phyloP scores from a whole-genome alignment of 2,888 invertebrate species.

The Pandemis corylana region DNA sequence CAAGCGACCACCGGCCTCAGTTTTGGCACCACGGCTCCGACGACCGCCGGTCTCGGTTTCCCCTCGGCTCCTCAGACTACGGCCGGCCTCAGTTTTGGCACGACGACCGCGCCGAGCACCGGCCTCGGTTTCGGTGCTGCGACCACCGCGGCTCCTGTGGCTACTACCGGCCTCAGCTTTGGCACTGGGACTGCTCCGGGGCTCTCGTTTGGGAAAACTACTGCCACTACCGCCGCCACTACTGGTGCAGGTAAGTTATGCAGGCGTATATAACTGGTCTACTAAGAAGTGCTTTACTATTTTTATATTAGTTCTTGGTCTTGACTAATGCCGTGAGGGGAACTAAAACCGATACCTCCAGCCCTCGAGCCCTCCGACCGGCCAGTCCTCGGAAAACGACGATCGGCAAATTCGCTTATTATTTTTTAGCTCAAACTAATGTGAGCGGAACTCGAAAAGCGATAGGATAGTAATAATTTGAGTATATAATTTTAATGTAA shows the following conservation, averaged over 20 bases:
- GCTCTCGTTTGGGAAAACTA: constrained; percentile 51
- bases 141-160: constrained; percentile 5
- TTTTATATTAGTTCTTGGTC: no score
- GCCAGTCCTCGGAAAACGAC: no score
- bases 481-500: not conserved
- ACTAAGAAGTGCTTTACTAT: no score
- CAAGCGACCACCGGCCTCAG: constrained; percentile 36
- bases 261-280: no score
- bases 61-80: constrained; percentile 41
- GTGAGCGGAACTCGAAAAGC: no score
- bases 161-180: constrained; percentile 48
- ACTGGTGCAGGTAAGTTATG: constrained; percentile 52
- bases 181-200: constrained; percentile 35
- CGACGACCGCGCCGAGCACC: constrained; percentile 22
- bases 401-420: no score
- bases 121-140: constrained; percentile 36
- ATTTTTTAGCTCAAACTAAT: no score
- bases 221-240: constrained; percentile 49
- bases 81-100: constrained; percentile 44
- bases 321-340: no score
- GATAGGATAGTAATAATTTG: no score
- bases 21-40: constrained; percentile 19
- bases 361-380: no score
- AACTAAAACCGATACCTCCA: no score
- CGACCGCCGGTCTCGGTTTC: constrained; percentile 44